A percentile compares a stretch with the other conserved stretches of the same genome.
These are phyloP conservation scores for Capitulum mitella DNA, from an alignment of 2,888 invertebrate genomes.

Conservation along the genomic window DNA sequence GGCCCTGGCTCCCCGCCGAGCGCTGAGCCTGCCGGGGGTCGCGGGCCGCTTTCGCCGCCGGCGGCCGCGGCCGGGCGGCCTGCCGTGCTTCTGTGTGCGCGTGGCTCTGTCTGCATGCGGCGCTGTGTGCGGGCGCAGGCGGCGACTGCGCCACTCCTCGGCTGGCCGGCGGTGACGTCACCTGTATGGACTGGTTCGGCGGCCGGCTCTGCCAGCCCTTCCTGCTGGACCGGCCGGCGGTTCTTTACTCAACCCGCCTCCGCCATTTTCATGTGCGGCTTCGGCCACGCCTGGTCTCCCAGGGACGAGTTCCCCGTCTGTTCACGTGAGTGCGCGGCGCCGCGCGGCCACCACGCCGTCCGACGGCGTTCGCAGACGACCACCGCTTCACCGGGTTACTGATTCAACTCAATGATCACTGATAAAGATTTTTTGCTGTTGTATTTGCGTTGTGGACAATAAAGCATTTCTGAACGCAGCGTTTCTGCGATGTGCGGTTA, in stretches of 20 bases:
- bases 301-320: conserved; percentile 20
- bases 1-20: too few species aligned
- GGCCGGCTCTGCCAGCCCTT: conserved; percentile 34
- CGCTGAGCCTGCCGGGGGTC: too few species aligned
- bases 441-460: too few species aligned
- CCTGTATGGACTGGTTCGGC: conserved; percentile 31
- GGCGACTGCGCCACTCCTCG: conserved; percentile 27
- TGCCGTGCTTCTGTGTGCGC: neutral
- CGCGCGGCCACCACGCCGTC: too few species aligned
- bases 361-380: too few species aligned
- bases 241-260: conserved; percentile 32
- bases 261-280: conserved; percentile 34
- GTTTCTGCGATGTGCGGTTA: too few species aligned
- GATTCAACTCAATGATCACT: too few species aligned
- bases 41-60: neutral
- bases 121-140: neutral
- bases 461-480: too few species aligned
- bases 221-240: conserved; percentile 30
- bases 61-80: neutral
- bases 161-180: conserved; percentile 31
- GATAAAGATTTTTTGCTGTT: too few species aligned
- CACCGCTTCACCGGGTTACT: too few species aligned
- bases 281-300: conserved; percentile 15
- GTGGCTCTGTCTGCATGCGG: neutral
- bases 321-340: conserved; percentile 3